Conservation (phyloP, 2,113 vertebrate species). For the Archocentrus centrarchus region DNA sequence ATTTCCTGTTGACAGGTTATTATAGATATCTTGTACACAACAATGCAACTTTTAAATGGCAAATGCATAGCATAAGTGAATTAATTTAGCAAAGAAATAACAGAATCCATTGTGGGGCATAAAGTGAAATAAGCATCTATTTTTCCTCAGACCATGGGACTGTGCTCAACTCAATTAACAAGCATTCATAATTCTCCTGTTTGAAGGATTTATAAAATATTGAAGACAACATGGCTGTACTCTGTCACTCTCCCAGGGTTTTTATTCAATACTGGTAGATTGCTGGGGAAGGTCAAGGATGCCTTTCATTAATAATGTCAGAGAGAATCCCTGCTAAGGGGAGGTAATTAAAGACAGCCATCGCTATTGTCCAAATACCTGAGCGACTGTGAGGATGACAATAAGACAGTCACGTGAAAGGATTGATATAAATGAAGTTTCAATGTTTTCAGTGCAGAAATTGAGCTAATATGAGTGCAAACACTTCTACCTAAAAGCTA, state of each 20-base stretch:
- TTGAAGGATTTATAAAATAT: conserved; percentile 70
- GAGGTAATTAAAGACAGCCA: background rate
- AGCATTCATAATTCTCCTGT: conserved; percentile 45
- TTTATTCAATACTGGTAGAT: conserved; percentile 69
- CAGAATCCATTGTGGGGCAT: no score
- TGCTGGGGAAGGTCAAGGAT: conserved; percentile 68
- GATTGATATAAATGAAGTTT: background rate
- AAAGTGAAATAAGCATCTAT: background rate
- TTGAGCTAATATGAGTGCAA: background rate
- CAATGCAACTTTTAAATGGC: no score
- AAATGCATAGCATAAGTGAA: no score
- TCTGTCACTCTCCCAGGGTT: conserved; percentile 48
- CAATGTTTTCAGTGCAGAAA: background rate
- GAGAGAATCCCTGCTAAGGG: conserved; percentile 55
- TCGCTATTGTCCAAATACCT: background rate
- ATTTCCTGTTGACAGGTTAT: no score
- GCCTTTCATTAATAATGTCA: conserved; percentile 68
- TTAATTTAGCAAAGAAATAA: no score
- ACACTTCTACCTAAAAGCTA: no score
- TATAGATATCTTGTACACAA: no score
- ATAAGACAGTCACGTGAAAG: background rate
- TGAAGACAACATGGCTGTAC: conserved; percentile 66
- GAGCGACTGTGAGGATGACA: background rate
- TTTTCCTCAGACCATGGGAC: background rate
- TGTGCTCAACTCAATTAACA: conserved; percentile 33